Conservation (phyloP, 1,140 invertebrate genomes). For the Dreissena polymorpha region DNA sequence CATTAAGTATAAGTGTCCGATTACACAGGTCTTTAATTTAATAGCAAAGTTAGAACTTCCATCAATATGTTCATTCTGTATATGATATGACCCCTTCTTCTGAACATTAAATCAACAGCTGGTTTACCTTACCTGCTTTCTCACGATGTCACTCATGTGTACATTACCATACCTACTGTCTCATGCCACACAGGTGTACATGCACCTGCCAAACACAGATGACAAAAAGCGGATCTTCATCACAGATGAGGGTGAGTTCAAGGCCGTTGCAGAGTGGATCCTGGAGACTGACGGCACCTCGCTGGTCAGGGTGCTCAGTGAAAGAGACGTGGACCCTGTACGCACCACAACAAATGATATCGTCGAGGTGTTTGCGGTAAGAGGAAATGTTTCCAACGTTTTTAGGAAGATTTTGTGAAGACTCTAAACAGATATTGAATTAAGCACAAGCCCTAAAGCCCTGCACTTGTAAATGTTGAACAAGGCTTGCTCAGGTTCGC, state of each 20-base stretch:
- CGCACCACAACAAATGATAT: conserved; percentile 99
- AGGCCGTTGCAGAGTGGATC: conserved; percentile 99
- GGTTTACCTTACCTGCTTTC: background rate
- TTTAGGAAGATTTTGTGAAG: background rate
- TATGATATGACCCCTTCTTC: too few relatives aligned
- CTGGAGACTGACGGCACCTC: conserved; percentile 99
- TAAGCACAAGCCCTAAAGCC: too few relatives aligned
- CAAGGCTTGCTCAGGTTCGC: too few relatives aligned
- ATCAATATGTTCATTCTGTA: too few relatives aligned
- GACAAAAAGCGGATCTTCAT: conserved; percentile 98
- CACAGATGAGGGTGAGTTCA: conserved; percentile 98
- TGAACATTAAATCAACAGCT: too few relatives aligned
- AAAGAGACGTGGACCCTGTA: conserved; percentile 97
- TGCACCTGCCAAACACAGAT: conserved; percentile 99
- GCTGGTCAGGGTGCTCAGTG: conserved; percentile 98
- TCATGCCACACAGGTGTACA: conserved; percentile 91
- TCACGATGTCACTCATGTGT: background rate
- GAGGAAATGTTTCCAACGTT: conserved; percentile 23
- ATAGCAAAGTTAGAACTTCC: too few relatives aligned
- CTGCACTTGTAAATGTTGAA: too few relatives aligned
- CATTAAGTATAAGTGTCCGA: too few relatives aligned
- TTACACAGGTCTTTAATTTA: too few relatives aligned
- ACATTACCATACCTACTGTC: too few relatives aligned
- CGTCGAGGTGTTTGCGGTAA: conserved; percentile 97
- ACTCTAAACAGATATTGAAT: too few relatives aligned